Base-by-base conservation (phyloP, 64 coral and sea anemone genomes). In the Pocillopora damicornis region DNA sequence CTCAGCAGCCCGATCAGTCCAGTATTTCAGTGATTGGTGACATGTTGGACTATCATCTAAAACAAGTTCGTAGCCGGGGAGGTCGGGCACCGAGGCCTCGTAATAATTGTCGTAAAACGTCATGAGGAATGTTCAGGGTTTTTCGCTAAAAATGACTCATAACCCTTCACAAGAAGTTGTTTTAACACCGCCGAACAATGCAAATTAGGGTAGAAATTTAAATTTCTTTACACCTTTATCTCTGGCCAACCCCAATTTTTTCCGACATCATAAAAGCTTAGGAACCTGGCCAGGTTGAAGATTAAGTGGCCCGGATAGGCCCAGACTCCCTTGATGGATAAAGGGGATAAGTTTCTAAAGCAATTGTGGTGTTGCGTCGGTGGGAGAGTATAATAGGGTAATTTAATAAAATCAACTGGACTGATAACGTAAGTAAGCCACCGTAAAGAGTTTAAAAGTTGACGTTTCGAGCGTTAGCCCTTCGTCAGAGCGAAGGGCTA, bases 61-160 rank as follows among this genome's bases (percentile, higher is more conserved):
- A 75, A 92, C 93, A 86, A 92, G 90, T 15, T 94, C 90, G 59
- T 84, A 92, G 10, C 58, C 74, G 72, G 97, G 93, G 51, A 99
- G 79, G 34, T 93, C 86, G 17, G 93, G 97, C 67, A 93, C 9
- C 2, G 64, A 36, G 11, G 87, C 38, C n/a, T 93, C 88, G 72
- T 89, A 90, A 75, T 94, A 90, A 13, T 85, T 85, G 59, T 83
- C 80, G 83, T 99, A 99, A 87, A 99, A 99, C 72, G 97, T 95
- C 85, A 92, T 99, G 72, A 22, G 79, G n/a, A 58, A 15, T 18
- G 35, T 30, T 20, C 4, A 11, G 35, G 30, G 5, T 30, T 58
- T 6, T 57, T 73, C 36, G 45, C 61, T 67, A 20, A 69, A 20
- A 18, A 22, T n/a, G 62, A 25, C 63, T 14, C 61, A 64, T 64